Base-by-base conservation (phyloP, 1,140 invertebrate species). In the Euwallacea fornicatus region DNA sequence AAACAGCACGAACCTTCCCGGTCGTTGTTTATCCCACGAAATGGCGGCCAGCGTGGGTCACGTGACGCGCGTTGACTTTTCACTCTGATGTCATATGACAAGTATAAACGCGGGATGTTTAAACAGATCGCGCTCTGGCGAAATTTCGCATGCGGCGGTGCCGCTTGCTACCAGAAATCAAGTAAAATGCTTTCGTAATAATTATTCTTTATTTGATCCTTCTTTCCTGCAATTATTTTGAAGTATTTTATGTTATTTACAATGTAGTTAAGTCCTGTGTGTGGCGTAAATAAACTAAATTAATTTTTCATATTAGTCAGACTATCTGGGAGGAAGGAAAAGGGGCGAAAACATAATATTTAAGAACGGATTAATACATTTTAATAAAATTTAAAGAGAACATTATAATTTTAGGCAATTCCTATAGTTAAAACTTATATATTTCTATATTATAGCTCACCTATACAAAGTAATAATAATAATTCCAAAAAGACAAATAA, bases 41-140 rank as follows among this genome's bases (percentile, higher is more conserved):
- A 82, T 82, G 81, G 81, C 81, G 79, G 77, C 76, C 68, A 80
- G 81, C 81, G 81, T 81, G 77, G 79, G 81, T 81, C 80, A 81
- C 78, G 81, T 82, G 81, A 82, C 43, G 42, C 59, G 42, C 61
- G 59, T 33, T 33, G 21, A 33, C 21, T 33, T 33, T 33, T 33
- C 21, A 33, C 21, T 33, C 47, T 60, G 47, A 15, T 15, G 42
- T 66, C 67, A 50, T 44, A 65, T 69, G 72, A 75, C 76, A 75
- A 61, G 63, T 74, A 67, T 59, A 46, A 44, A 43, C 15, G 54
- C 76, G 75, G 56, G 33, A 66, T 61, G 41, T 75, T 76, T 71
- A 55, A 75, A 68, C 13, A 13, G 21, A 33, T 33, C 21, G 21
- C 21, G 21, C 21, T 33, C 21, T 33, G 1, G 21, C 4, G 21